Evolutionary conservation across 2,888 invertebrate species (phyloP).

Genomic region (Heliconius hortense): DNA sequence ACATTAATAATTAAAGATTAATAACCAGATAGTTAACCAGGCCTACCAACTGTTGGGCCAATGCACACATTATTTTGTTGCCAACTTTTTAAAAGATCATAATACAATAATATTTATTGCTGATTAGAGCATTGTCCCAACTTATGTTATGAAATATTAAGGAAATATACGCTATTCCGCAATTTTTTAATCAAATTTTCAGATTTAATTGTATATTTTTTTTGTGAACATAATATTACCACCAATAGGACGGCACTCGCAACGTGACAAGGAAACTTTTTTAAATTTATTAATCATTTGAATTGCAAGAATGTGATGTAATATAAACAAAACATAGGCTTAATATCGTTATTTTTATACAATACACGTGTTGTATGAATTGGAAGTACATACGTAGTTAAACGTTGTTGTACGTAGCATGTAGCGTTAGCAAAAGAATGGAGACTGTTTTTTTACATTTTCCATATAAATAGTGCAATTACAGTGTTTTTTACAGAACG

Average conservation of each 20-base stretch:
- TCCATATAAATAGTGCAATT: slow-evolving; percentile 21
- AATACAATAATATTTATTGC: background rate
- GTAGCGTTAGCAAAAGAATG: slow-evolving; percentile 19
- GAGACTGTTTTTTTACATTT: slow-evolving; percentile 14
- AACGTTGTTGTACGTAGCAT: slow-evolving; percentile 8
- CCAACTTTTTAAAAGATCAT: background rate
- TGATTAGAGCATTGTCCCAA: background rate
- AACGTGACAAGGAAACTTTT: slow-evolving; percentile 26
- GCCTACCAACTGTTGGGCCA: slow-evolving; percentile 14
- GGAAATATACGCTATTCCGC: background rate
- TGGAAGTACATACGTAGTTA: background rate
- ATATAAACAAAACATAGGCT: slow-evolving; percentile 30
- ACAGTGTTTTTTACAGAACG: background rate
- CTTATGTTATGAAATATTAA: background rate
- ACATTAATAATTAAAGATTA: background rate
- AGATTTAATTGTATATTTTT: background rate
- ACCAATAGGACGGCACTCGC: slow-evolving; percentile 36
- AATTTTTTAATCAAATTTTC: background rate
- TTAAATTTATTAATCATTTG: slow-evolving; percentile 30
- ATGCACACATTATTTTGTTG: background rate
- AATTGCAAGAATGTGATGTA: slow-evolving; percentile 37
- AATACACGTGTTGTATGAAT: slow-evolving; percentile 18
- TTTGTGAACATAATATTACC: background rate
- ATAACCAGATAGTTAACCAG: background rate
- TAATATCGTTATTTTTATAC: slow-evolving; percentile 25